Base-by-base conservation (phyloP, 2,797 vertebrate genomes). In the Scomberomorus guttatus region DNA sequence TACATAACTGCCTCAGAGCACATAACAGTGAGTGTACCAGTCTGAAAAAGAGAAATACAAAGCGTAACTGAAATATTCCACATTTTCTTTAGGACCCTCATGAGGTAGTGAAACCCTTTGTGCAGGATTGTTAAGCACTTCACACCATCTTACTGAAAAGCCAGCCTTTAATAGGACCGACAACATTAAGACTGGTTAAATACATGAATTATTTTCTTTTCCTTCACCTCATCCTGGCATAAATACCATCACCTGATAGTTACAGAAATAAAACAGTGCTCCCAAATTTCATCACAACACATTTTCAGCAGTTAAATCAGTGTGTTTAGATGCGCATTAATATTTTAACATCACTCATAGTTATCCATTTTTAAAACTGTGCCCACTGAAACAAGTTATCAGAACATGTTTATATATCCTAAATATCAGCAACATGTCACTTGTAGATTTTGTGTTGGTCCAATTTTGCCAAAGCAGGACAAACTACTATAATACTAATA, bases 101-200 rank as follows among this genome's bases (percentile, higher is more conserved):
- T 62, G 46, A 54, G 22, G 52, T 34, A 56, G 34, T 60, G 17
- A 64, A 67, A 63, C 32, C 44, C 24, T 62, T 8, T 34, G n/a
- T 25, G 8, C 0, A 2, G 24, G 13, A 11, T 52, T 29, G 14
- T 32, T 12, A 51, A 67, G 8, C 17, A 62, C n/a, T 62, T 73
- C 22, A 51, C 62, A 60, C 20, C 20, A 34, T 56, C 15, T 58
- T 42, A 25, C 34, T 67, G 52, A 54, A 71, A 60, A 64, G n/a
- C 10, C n/a, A 60, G 37, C 27, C 32, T 79, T 79, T 77, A 75
- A 64, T 72, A 24, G 29, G 25, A 75, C 24, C 0, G 2, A 77
- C 56, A 46, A 29, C 17, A 72, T 52, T 25, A 62, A 29, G 15
- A 89, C 61, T 13, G 27, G 24, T 65, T 50, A 66, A 77, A 73